Evolutionary conservation across 2,113 vertebrate species (phyloP).

Genomic region (Pao palembangensis): DNA sequence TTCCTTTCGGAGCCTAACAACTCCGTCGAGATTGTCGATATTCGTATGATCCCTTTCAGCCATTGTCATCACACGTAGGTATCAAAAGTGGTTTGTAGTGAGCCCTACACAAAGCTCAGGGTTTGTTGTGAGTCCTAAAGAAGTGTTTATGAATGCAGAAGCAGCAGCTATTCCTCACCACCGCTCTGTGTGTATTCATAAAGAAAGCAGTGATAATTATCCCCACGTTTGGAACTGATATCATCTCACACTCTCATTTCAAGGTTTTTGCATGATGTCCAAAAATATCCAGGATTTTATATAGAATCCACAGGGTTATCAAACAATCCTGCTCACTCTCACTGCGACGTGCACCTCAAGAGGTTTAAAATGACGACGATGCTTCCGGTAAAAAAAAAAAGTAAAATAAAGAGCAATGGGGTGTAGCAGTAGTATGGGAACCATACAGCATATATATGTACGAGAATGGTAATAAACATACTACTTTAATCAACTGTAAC

Average conservation of each 20-base stretch:
- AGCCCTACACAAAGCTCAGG: conserved; percentile 68
- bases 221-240: conserved; percentile 72
- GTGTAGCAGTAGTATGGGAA: too few species aligned
- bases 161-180: conserved; percentile 68
- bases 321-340: conserved; percentile 45
- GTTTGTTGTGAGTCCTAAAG: conserved; percentile 89
- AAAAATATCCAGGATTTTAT: conserved; percentile 47
- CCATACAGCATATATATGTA: too few species aligned
- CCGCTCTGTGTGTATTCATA: conserved; percentile 72
- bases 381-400: conserved; percentile 21
- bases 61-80: conserved; percentile 54
- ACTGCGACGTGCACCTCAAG: conserved; percentile 63
- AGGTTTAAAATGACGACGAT: fast-evolving
- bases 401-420: conserved; percentile 33
- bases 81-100: conserved; percentile 21
- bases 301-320: conserved; percentile 39
- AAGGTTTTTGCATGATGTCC: conserved; percentile 54
- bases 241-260: conserved; percentile 88
- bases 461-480: too few species aligned
- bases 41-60: conserved; percentile 47
- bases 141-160: conserved; percentile 86
- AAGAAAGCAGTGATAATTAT: conserved; percentile 71
- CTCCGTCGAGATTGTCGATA: conserved; percentile 55
- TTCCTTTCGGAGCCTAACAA: conserved; percentile 82
- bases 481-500: too few species aligned